Conservation (phyloP, 1,140 invertebrate genomes). For the Anthonomus grandis region DNA sequence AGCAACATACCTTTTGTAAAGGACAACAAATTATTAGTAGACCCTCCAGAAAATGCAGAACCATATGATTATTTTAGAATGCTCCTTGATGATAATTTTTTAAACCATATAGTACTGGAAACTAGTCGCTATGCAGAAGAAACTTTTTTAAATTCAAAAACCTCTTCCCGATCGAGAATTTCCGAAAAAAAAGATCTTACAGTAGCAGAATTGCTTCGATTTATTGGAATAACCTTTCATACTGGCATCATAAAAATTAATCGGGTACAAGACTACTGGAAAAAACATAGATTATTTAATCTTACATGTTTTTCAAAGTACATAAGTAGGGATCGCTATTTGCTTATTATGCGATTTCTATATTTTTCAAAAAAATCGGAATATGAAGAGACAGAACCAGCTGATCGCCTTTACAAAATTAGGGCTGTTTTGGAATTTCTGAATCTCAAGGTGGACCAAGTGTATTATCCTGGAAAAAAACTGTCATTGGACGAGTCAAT, state of each 20-base stretch:
- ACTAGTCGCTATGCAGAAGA: background rate
- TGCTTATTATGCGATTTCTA: no score
- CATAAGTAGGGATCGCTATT: no score
- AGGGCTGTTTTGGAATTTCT: no score
- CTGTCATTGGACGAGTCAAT: background rate
- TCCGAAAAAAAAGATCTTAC: background rate
- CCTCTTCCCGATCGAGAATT: background rate
- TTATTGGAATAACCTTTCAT: background rate
- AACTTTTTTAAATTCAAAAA: background rate
- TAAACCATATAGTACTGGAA: background rate
- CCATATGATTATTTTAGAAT: background rate
- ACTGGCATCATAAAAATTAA: background rate
- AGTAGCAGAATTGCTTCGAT: background rate
- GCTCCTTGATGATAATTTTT: background rate
- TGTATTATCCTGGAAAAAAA: constrained; percentile 1
- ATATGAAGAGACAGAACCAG: no score
- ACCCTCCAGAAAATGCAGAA: background rate
- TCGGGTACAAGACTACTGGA: background rate
- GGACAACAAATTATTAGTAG: background rate
- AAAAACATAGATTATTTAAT: background rate
- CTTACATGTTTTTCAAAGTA: background rate
- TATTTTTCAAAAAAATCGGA: no score
- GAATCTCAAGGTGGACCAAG: no score
- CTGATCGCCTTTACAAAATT: no score
- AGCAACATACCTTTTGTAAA: background rate